Evolutionary conservation across 2,888 invertebrate species (phyloP).

Genomic region (Silvanus unidentatus): DNA sequence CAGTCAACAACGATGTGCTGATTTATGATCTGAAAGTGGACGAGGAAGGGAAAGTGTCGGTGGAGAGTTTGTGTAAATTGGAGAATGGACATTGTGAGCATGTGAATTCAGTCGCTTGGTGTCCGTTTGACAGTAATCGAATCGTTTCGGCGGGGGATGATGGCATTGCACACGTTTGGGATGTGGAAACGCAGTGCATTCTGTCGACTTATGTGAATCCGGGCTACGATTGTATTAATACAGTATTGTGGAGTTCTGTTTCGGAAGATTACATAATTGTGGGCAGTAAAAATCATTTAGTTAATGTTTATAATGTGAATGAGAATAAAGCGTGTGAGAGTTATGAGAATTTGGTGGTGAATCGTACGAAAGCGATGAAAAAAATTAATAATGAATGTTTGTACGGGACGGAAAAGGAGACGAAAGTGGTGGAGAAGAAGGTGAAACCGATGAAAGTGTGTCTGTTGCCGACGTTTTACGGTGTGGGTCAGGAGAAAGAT

Average conservation of each 20-base stretch:
- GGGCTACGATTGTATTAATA: slow-evolving; percentile 50
- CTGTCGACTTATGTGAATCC: slow-evolving; percentile 58
- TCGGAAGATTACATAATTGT: slow-evolving; percentile 57
- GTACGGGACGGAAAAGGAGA: slow-evolving; percentile 8
- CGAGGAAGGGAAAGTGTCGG: slow-evolving; percentile 6
- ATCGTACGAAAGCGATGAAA: slow-evolving; percentile 7
- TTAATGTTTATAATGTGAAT: slow-evolving; percentile 61
- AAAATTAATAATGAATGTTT: slow-evolving; percentile 4
- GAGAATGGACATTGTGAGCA: slow-evolving; percentile 15
- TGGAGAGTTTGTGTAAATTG: slow-evolving; percentile 14
- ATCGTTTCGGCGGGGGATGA: slow-evolving; percentile 68
- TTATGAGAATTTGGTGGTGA: too few species aligned
- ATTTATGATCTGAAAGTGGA: slow-evolving; percentile 45
- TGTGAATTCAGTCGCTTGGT: slow-evolving; percentile 32
- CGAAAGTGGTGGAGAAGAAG: slow-evolving; percentile 12
- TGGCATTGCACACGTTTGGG: slow-evolving; percentile 62
- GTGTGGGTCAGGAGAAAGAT: slow-evolving; percentile 11
- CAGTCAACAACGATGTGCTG: slow-evolving; percentile 50
- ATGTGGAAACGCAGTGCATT: slow-evolving; percentile 51
- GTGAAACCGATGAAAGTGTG: slow-evolving; percentile 18
- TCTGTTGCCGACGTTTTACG: slow-evolving; percentile 22
- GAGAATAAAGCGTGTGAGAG: not conserved
- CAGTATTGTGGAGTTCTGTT: slow-evolving; percentile 59
- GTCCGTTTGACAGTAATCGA: slow-evolving; percentile 30
- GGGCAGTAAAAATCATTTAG: slow-evolving; percentile 60